These are phyloP conservation scores for Drosophila nr. fundita DNA, from an alignment of 2,888 invertebrate genomes.

Conservation along the genomic window DNA sequence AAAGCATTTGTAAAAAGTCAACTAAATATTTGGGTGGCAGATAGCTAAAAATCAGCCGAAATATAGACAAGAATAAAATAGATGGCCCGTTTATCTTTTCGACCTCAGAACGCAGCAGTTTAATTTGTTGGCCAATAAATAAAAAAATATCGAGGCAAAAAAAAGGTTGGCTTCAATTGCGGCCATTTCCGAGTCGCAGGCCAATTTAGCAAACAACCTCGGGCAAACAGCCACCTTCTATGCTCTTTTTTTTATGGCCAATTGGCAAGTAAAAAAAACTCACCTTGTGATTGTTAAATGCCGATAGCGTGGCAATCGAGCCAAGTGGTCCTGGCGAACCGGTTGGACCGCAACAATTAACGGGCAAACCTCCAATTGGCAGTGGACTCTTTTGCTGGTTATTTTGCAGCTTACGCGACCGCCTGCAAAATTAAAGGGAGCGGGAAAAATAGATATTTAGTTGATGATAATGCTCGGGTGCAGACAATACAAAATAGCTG, in stretches of 20 bases:
- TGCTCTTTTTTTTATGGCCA: constrained; percentile 47
- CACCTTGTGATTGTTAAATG: constrained; percentile 93
- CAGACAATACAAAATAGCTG: constrained; percentile 25
- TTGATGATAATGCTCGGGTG: constrained; percentile 25
- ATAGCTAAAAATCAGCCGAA: constrained; percentile 13
- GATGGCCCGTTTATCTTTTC: constrained; percentile 19
- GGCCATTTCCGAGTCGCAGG: constrained; percentile 58
- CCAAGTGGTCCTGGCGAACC: constrained; percentile 93
- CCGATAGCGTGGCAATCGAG: constrained; percentile 92
- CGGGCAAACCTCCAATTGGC: constrained; percentile 90
- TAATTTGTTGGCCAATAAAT: constrained; percentile 65
- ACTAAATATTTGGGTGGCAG: constrained; percentile 22
- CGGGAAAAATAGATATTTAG: not conserved
- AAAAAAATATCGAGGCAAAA: constrained; percentile 28
- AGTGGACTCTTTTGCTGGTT: constrained; percentile 89
- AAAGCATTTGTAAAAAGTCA: not conserved
- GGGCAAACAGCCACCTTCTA: constrained; percentile 28
- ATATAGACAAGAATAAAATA: constrained; percentile 17
- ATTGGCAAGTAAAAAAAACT: constrained; percentile 64
- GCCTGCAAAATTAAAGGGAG: constrained; percentile 83
- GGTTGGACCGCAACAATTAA: constrained; percentile 92
- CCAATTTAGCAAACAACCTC: constrained; percentile 42
- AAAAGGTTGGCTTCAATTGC: constrained; percentile 60
- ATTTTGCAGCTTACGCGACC: constrained; percentile 91
- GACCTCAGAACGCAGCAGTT: constrained; percentile 15